Conservation (phyloP, 1,140 invertebrate genomes). For the Drosophila melanogaster region DNA sequence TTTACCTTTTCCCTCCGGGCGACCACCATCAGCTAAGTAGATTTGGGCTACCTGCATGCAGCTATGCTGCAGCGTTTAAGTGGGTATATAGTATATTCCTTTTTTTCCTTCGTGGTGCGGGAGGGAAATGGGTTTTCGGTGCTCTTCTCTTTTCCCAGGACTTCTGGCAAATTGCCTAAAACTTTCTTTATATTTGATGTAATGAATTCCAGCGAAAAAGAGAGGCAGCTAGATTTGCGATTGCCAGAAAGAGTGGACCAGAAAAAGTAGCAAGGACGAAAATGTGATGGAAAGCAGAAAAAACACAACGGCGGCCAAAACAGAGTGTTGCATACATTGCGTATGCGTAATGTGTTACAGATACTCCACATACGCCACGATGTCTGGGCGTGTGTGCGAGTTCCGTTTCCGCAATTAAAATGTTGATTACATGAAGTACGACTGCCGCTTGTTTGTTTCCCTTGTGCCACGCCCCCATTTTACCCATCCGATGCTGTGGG, state of each 20-base stretch:
- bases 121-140: not conserved
- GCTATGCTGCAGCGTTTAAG: slow-evolving; percentile 59
- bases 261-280: not conserved
- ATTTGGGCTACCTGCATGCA: slow-evolving; percentile 78
- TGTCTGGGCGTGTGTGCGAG: slow-evolving; percentile 42
- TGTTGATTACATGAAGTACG: slow-evolving; percentile 82
- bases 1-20: not conserved
- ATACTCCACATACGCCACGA: slow-evolving; percentile 42
- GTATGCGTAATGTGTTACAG: slow-evolving; percentile 79
- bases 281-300: slow-evolving; percentile 16
- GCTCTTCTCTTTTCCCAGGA: slow-evolving; percentile 19
- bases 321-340: slow-evolving; percentile 49
- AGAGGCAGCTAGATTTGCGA: slow-evolving; percentile 48
- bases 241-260: slow-evolving; percentile 3
- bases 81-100: slow-evolving; percentile 14
- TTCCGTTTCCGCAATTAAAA: slow-evolving; percentile 82
- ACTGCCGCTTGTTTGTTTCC: slow-evolving; percentile 80
- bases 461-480: slow-evolving; percentile 26
- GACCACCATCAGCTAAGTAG: slow-evolving; percentile 71
- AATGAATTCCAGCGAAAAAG: slow-evolving; percentile 66
- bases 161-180: slow-evolving; percentile 78
- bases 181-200: slow-evolving; percentile 81
- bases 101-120: slow-evolving; percentile 10
- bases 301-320: slow-evolving; percentile 3
- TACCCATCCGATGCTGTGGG: slow-evolving; percentile 52